Conservation (phyloP, 1,140 invertebrate genomes). For the Trichomalopsis sarcophagae region DNA sequence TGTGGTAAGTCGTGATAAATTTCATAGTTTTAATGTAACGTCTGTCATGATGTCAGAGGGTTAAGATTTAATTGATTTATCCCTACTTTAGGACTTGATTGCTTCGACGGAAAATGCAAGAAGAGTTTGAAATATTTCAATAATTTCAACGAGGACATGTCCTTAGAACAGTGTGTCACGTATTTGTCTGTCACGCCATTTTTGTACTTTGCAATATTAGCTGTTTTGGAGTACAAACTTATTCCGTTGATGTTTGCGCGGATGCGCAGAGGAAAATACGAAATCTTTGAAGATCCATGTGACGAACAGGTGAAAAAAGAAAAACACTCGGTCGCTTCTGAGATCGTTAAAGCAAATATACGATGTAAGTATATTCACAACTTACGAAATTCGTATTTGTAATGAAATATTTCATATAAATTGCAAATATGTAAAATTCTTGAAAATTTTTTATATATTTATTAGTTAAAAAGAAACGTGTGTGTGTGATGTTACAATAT, state of each 20-base stretch:
- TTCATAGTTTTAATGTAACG: constrained; percentile 11
- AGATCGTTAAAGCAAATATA: constrained; percentile 62
- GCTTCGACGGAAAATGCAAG: constrained; percentile 63
- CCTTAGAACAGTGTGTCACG: constrained; percentile 63
- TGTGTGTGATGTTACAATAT: too few species aligned
- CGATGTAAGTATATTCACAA: constrained; percentile 54
- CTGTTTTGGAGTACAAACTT: constrained; percentile 64
- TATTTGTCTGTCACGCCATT: constrained; percentile 63
- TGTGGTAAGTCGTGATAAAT: constrained; percentile 60
- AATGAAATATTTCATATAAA: too few species aligned
- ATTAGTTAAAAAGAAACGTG: too few species aligned
- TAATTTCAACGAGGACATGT: constrained; percentile 59
- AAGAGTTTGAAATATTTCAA: constrained; percentile 64
- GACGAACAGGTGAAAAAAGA: constrained; percentile 71
- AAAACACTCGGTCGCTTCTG: constrained; percentile 63
- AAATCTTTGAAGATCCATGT: constrained; percentile 55
- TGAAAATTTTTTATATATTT: too few species aligned
- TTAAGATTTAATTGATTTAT: background rate
- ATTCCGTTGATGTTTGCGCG: constrained; percentile 57
- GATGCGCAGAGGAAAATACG: constrained; percentile 56
- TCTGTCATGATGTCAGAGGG: background rate
- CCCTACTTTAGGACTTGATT: constrained; percentile 59
- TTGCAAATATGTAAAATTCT: too few species aligned
- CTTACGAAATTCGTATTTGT: background rate
- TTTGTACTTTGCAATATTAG: constrained; percentile 65